Evolutionary conservation across 2,113 vertebrate species (phyloP), one percentile per base, ranked within the genome.

Genomic region (Nibea coibor): DNA sequence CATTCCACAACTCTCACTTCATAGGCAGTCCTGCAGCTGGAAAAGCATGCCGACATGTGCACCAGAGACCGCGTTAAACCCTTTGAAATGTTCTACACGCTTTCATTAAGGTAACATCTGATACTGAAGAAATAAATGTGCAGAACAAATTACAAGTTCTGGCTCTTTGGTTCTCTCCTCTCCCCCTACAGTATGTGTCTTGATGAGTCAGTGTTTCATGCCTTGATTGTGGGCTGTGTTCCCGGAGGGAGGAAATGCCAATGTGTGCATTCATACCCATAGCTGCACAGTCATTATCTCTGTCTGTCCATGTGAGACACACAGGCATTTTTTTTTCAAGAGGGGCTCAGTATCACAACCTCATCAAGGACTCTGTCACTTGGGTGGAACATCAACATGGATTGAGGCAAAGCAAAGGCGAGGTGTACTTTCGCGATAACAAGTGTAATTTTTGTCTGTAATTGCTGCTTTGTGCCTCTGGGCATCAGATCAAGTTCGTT

Each of bases 211-310:
- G 75, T 67, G 72, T 67, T 84, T 81, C 53, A 39, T 79, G n/a
- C 58, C 42, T 45, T 51, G 75, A 85, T 82, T 86, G 86, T 4
- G 64, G 72, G 58, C 78, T 70, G 81, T 72, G 72, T 79, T 86
- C 80, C 78, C 72, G 15, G 59, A 75, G 67, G 71, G 76, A 85
- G 91, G 92, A 94, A 93, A 93, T 93, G 77, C 90, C 92, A 81
- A 71, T 74, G 82, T 82, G 77, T n/a, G 22, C 56, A 47, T 80
- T 91, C 88, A 91, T 85, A 66, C 24, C 70, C 83, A 59, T 58
- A 74, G 72, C 76, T 63, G 62, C 70, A 61, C 43, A 58, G 65
- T 81, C 80, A 91, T 85, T 88, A 91, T 84, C 84, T 82, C 59
- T 61, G 79, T 54, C 51, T 67, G 43, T 66, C 58, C 84, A 69